These are phyloP conservation scores for Caenorhabditis remanei DNA, from an alignment of 1,140 invertebrate species.

Conservation along the genomic window DNA sequence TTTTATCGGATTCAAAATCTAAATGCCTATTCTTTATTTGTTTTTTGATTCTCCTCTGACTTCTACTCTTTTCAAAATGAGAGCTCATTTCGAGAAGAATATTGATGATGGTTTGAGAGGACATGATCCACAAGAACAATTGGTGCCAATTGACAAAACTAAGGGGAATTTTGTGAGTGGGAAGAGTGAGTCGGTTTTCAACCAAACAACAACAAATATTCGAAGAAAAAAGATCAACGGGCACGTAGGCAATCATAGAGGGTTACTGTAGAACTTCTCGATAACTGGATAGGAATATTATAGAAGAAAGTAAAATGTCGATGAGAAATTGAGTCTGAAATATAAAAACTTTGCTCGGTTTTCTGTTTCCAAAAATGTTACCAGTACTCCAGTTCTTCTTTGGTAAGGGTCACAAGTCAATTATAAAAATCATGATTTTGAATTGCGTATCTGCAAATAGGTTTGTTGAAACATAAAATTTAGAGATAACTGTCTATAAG, in stretches of 20 bases:
- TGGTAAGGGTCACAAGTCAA: no score
- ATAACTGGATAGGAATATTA: no score
- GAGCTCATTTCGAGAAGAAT: conserved; percentile 29
- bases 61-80: not conserved
- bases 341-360: no score
- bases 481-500: no score
- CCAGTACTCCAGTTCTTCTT: no score
- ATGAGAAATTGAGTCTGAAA: no score
- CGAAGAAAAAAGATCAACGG: not conserved
- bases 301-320: no score
- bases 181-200: not conserved
- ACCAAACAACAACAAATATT: conserved; percentile 32
- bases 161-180: not conserved
- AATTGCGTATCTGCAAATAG: no score
- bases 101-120: not conserved
- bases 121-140: not conserved
- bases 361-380: no score
- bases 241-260: not conserved
- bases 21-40: not conserved
- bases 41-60: not conserved
- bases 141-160: conserved; percentile 21
- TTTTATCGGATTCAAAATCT: not conserved
- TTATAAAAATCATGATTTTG: no score
- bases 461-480: no score
- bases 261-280: not conserved